Evolutionary conservation across 2,113 vertebrate species (phyloP), one percentile per base, ranked within the genome.

Genomic region (Zonotrichia leucophrys): DNA sequence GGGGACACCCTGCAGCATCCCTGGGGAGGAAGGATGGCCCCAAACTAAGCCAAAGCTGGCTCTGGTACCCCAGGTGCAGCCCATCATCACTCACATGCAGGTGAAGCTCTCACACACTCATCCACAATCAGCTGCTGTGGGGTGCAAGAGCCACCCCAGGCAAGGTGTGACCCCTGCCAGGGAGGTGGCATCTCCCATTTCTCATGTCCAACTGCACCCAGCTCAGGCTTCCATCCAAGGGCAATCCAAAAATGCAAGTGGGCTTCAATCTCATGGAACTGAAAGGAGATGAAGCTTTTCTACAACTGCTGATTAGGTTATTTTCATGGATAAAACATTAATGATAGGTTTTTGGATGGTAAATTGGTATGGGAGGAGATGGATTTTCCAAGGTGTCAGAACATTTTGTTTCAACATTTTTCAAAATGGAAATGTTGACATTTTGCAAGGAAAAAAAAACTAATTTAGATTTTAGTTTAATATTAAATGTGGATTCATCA

Each of bases 391-490:
- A 91, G 90, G 85, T 92, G 96, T 92, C 92, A 95, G 93, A 96
- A 96, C 87, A 89, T 89, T 94, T 89, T 84, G 93, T 94, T 96
- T 91, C 90, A 94, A 81, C 69, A 56, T 94, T 95, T 95, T 89
- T 94, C 87, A 92, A 87, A 96, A 82, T 52, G 23, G 89, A 94
- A 91, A 94, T 63, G 84, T 95, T 96, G 93, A 94, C 87, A 82
- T 94, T 95, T 96, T 89, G 37, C 24, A 87, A 72, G 81, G 4
- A 8, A 37, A 23, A 39, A 74, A 75, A 67, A 16, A 77, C 46
- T 46, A 46, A 89, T 89, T 83, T 78, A 59, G 19, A 84, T 56
- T 87, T 92, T 80, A 39, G 68, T 55, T 86, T 80, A 67, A 67
- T 74, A 64, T 85, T 91, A 94, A 87, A 82, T 69, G 52, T 30